Base-by-base conservation (phyloP, 2,113 vertebrate species). In the Oreochromis niloticus region DNA sequence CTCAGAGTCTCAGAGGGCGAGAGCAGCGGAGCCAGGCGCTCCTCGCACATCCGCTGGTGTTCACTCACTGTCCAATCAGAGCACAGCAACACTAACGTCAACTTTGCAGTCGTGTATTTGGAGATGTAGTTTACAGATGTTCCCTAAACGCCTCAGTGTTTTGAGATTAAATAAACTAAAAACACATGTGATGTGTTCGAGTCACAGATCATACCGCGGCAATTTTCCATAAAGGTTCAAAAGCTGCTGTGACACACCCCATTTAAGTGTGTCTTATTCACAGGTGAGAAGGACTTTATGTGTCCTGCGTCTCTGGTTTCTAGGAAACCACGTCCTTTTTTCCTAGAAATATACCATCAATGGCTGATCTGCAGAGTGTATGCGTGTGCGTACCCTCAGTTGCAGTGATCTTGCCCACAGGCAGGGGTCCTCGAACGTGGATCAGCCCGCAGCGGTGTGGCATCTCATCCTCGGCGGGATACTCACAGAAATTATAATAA, bases 371-470 rank as follows among this genome's bases (percentile, higher is more conserved):
- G n/a, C 36, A 68, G 36, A 7, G 14, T 39, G n/a, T 24, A 13
- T 41, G 43, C 16, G 83, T 16, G 66, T n/a, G 13, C 13, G 19
- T 82, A 98, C 98, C 97, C 91, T 99, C 97, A 0, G 97, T 88
- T 0, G 97, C 97, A 3, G 97, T 97, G 80, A 98, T 97, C 22
- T 96, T 97, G 93, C 97, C 98, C 32, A 97, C 97, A 2, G 98
- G 98, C 24, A 97, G 94, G 0, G 98, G 97, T 1, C 97, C 98
- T 4, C 98, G 94, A 3, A 98, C 98, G 1, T 98, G 98, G 82
- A 98, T 94, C 43, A 99, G 98, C 3, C 98, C 98, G 2, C 98
- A 99, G 73, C 98, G 97, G 68, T 98, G 98, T 4, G 98, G 98
- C 98, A 99, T 99, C 94, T 98, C 97, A 5, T 98, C 98, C 93